Percentiles rank a stretch among this genome's conserved stretches.
Evolutionary conservation across 2,888 invertebrate genomes (phyloP).

Genomic region (Elaeidobius kamerunicus): DNA sequence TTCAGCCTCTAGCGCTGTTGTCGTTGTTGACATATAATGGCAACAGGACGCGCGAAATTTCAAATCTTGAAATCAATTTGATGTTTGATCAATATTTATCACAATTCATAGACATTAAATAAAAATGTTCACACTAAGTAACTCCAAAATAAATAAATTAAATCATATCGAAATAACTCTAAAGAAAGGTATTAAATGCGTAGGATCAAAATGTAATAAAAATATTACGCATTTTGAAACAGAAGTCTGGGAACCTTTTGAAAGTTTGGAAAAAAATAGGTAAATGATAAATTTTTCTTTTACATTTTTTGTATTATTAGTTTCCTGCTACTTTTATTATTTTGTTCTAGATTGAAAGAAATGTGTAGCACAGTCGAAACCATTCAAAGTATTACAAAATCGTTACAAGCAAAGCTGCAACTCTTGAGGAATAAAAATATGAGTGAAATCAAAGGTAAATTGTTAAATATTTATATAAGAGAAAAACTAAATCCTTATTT

Average conservation of each 20-base stretch:
- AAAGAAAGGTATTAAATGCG: conserved; percentile 13
- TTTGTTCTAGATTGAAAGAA: neutral
- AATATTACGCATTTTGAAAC: conserved; percentile 3
- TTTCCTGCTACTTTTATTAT: neutral
- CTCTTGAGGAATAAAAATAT: conserved; percentile 34
- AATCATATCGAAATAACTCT: conserved; percentile 11
- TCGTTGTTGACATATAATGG: no score
- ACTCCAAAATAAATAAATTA: conserved; percentile 19
- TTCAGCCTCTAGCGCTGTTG: no score
- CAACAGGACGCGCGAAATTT: no score
- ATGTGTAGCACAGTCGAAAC: conserved; percentile 17
- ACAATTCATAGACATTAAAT: neutral
- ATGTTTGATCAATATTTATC: neutral
- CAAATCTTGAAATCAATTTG: no score
- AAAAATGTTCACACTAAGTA: conserved; percentile 18
- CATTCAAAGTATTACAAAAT: conserved; percentile 31
- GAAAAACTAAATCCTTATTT: conserved; percentile 17
- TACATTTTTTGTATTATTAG: neutral
- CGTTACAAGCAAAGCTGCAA: conserved; percentile 33
- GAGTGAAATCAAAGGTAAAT: conserved; percentile 28
- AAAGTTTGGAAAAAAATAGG: conserved; percentile 4
- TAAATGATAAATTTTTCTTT: neutral
- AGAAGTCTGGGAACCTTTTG: conserved; percentile 2
- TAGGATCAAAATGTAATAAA: conserved; percentile 5
- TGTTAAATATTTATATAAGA: neutral